Evolutionary conservation across 2,888 invertebrate species (phyloP), one percentile per base, ranked within the genome.

Genomic region (Macrosoma leucophasiata): DNA sequence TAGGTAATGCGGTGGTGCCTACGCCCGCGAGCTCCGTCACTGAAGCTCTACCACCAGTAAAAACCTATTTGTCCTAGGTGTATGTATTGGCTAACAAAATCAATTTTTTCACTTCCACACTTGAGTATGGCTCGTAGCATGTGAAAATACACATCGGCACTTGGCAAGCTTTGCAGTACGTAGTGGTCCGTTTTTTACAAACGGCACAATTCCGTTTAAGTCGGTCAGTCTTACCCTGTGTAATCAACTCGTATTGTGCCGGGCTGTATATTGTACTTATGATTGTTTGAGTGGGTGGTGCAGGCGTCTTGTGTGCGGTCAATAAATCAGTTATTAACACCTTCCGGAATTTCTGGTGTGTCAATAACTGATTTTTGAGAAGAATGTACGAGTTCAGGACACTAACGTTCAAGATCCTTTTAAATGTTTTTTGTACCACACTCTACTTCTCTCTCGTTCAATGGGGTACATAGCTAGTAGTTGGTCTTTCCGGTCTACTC

Each of bases 361-460:
- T 9, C 20, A 14, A 15, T n/a, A n/a, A n/a, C n/a, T n/a, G n/a
- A 15, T 15, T 26, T 15, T 13, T 15, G 13, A 15, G 12, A 12
- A 34, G 15, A 11, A 30, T 30, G 25, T 21, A 42, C 3, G 39
- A 11, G 27, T 50, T 50, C 2, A 46, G 13, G 4, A 44, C 39
- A 26, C 39, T 41, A 11, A 13, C 44, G 15, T 50, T 47, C n/a
- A 47, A 33, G 0, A 47, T 33, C 5, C 39, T 10, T 13, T 36
- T 26, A 12, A 52, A 49, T 14, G 42, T 12, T 43, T 51, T 19
- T 48, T 51, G 25, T 50, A 52, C 48, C 52, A 52, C 0, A 47
- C 25, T 8, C 17, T 12, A 3, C 34, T 47, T 3, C 34, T n/a
- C n/a, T n/a, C n/a, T n/a, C n/a, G 25, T 11, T 30, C 35, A 8